phyloP scores from a whole-genome alignment of 2,113 vertebrate genomes.

The Sinosuthora webbiana region DNA sequence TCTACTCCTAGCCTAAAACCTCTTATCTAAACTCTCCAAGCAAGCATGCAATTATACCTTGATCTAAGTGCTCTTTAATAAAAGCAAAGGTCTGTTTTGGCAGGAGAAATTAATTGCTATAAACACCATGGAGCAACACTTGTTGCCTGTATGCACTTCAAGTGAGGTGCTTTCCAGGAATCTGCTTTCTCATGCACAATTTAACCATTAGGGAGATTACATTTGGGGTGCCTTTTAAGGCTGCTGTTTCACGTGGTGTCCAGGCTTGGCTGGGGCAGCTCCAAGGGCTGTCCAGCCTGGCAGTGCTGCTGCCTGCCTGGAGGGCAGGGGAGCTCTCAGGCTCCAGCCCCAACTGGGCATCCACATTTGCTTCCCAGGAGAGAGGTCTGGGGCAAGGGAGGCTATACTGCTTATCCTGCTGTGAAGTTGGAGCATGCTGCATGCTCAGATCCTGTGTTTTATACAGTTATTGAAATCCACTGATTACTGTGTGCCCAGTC shows the following conservation, averaged over 20 bases:
- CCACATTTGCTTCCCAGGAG: neutral
- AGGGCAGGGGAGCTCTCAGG: neutral
- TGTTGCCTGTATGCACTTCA: neutral
- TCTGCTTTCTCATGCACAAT: neutral
- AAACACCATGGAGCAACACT: neutral
- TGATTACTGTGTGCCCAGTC: rapidly evolving
- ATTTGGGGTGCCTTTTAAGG: neutral
- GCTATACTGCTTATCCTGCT: neutral
- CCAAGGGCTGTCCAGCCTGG: neutral
- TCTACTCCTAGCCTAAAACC: neutral
- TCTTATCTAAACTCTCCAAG: neutral
- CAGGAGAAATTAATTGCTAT: neutral
- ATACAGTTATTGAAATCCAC: neutral
- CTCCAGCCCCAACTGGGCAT: rapidly evolving
- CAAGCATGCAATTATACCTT: neutral
- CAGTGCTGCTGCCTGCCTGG: neutral
- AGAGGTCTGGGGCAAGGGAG: neutral
- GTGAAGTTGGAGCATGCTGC: neutral
- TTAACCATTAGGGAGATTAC: neutral
- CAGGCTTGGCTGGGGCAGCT: neutral
- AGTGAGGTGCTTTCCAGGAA: neutral
- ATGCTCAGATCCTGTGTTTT: neutral
- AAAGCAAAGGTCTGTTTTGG: neutral
- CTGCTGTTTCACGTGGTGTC: rapidly evolving
- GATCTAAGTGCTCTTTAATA: neutral